These are phyloP conservation scores for Falco rusticolus DNA, from an alignment of 2,797 vertebrate genomes.

Conservation along the genomic window DNA sequence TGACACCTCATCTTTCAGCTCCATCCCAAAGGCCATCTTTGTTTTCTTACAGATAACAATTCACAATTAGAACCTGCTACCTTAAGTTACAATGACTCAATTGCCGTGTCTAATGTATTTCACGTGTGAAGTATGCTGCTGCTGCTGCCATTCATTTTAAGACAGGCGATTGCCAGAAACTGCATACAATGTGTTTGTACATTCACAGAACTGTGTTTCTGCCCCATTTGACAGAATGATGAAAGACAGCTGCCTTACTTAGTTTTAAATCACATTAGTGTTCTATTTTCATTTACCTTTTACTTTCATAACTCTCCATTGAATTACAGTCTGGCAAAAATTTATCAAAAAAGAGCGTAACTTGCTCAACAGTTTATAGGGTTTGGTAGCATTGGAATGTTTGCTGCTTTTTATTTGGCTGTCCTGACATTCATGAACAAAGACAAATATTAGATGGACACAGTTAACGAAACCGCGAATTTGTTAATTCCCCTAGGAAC, in stretches of 20 bases:
- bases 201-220: background rate
- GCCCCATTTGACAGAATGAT: slow-evolving; percentile 2
- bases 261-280: background rate
- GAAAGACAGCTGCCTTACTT: slow-evolving; percentile 13
- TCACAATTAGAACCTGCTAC: slow-evolving; percentile 52
- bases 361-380: background rate
- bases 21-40: slow-evolving; percentile 55
- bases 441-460: background rate
- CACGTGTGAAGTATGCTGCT: background rate
- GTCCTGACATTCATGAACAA: background rate
- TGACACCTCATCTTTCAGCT: slow-evolving; percentile 67
- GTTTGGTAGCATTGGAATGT: background rate
- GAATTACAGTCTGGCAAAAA: background rate
- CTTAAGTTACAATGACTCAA: slow-evolving; percentile 6
- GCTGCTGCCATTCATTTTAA: background rate
- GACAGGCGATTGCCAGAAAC: background rate
- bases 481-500: background rate
- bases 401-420: background rate
- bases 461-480: background rate
- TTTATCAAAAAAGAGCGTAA: background rate
- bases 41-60: slow-evolving; percentile 45
- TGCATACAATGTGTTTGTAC: background rate
- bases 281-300: slow-evolving; percentile 18
- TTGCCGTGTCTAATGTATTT: background rate
- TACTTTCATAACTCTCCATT: background rate